Evolutionary conservation across 2,113 vertebrate species (phyloP), one percentile per base, ranked within the genome.

Genomic region (Epinephelus cyanopodus): DNA sequence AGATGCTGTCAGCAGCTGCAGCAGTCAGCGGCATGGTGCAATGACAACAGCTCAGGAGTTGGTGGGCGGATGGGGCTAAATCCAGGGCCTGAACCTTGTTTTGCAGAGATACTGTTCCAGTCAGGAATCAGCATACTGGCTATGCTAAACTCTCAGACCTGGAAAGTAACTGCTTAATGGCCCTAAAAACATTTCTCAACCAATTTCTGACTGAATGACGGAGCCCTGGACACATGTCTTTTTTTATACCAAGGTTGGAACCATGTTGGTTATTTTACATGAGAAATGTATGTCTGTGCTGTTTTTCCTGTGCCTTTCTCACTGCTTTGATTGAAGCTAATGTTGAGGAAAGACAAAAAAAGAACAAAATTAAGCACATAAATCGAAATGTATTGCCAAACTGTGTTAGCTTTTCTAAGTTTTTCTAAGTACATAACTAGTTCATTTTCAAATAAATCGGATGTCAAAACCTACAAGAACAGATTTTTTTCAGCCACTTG

Each of bases 1-100:
- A 95, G 91, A 94, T 93, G 90, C 85, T 92, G 91, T 90, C 91
- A 91, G 86, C 75, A 74, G 86, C 85, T 52, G 83, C 70, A 81
- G 83, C 47, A 84, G 83, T 84, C 69, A 65, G 83, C 83, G 68
- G 82, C 82, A 65, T 45, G 77, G 74, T 72, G 80, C 85, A 85
- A 91, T 88, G 88, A 86, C 86, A 90, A 79, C 85, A 74, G 80
- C 74, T 89, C 67, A n/a, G 68, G 81, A 83, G 61, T 81, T 37
- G 73, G 84, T 88, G 74, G 83, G 91, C 50, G 68, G 81, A 79
- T 63, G 23, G 57, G 77, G 61, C 79, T 82, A 89, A 87, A 92
- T 90, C 69, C 82, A 79, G 84, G 82, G 58, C 80, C 77, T 76
- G 27, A 84, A 82, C 82, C 66, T 87, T 76, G 64, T 84, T 88